phyloP scores from a whole-genome alignment of 2,113 vertebrate genomes.

The Leptobrachium leishanense region DNA sequence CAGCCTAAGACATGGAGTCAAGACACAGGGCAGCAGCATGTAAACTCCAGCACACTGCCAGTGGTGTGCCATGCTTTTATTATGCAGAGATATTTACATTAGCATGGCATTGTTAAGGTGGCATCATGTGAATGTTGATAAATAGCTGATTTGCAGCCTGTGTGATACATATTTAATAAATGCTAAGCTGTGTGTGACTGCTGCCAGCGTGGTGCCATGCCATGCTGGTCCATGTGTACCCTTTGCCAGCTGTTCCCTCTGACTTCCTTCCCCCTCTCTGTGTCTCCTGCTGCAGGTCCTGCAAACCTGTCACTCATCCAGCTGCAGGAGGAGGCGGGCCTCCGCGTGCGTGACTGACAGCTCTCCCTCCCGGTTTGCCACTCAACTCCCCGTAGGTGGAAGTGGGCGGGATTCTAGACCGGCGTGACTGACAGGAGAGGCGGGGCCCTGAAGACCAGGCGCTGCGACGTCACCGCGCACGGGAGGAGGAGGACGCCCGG shows the following conservation, averaged over 20 bases:
- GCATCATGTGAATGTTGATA: too few species aligned
- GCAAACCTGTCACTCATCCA: conserved; percentile 1
- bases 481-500: conserved; percentile 65
- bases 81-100: too few species aligned
- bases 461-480: conserved; percentile 72
- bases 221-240: too few species aligned
- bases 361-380: not conserved
- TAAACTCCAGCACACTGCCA: too few species aligned
- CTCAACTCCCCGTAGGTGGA: not conserved
- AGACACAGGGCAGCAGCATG: too few species aligned
- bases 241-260: conserved; percentile 45
- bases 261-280: conserved; percentile 30
- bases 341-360: not conserved
- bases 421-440: conserved; percentile 61
- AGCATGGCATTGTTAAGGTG: too few species aligned
- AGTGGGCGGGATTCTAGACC: conserved; percentile 11
- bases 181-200: too few species aligned
- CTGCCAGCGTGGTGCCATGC: too few species aligned
- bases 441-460: conserved; percentile 73
- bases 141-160: too few species aligned
- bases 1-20: too few species aligned
- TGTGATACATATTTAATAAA: too few species aligned
- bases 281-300: conserved; percentile 50
- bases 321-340: not conserved
- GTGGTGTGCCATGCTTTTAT: too few species aligned